Base-by-base conservation (phyloP, 2,888 invertebrate species). In the Perizoma affinitatum region DNA sequence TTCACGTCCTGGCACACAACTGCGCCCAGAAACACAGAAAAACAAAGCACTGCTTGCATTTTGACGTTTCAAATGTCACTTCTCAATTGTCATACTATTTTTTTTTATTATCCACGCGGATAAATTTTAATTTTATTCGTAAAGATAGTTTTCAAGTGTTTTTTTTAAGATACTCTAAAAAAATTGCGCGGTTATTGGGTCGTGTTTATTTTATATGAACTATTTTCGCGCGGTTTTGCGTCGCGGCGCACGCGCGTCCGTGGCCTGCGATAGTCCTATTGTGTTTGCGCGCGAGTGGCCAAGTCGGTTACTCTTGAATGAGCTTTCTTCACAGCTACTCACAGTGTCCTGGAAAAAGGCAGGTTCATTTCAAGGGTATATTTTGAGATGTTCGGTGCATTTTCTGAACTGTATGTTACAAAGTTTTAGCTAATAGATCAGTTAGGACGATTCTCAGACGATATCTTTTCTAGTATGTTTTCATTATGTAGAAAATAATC, bases 1-100 rank as follows among this genome's bases (percentile, higher is more conserved):
- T 82, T 85, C 4, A 80, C 61, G 59, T 88, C 83, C 70, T 91
- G 90, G 54, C 81, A 85, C 43, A 76, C 72, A 64, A 82, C 88
- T 33, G 61, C 70, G 58, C 70, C 78, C 69, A 80, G 76, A 76
- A 80, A 80, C 61, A 82, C 81, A 82, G 81, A 83, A 0, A 88
- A 58, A 38, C 83, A 72, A 40, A 87, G 58, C 80, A 87, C 80
- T 63, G 72, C 73, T 74, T 79, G 82, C 87, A 88, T 88, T 80
- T 82, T 84, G 67, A 64, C 40, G 36, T 58, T 65, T 58, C 51
- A 51, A 33, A 40, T 41, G 44, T 62, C 66, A 61, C 56, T 53
- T 40, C 49, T 50, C 41, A 43, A 66, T 35, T 46, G 22, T 48
- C 54, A 65, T 44, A 58, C 22, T 44, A 52, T 58, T 54, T 42